phyloP scores from a whole-genome alignment of 1,140 invertebrate genomes.

The Halictus rubicundus region DNA sequence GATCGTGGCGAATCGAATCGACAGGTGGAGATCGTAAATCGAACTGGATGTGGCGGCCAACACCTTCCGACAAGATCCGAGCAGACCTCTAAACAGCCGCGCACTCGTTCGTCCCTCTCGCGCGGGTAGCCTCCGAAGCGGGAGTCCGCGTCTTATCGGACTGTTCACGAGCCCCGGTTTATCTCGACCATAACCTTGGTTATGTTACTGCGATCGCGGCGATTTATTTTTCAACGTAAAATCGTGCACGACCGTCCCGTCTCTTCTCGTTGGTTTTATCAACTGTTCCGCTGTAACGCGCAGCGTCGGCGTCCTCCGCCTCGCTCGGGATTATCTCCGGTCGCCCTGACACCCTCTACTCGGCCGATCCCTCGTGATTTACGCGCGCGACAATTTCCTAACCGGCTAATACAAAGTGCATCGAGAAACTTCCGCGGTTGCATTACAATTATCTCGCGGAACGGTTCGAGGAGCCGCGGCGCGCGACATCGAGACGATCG shows the following conservation, averaged over 20 bases:
- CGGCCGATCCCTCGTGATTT: neutral
- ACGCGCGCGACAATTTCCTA: slow-evolving; percentile 2
- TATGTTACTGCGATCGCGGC: slow-evolving; percentile 35
- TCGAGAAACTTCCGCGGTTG: slow-evolving; percentile 6
- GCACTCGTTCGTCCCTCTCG: slow-evolving; percentile 52
- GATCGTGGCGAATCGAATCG: neutral
- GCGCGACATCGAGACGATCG: too few relatives aligned
- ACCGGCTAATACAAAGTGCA: slow-evolving; percentile 12
- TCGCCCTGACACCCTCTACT: neutral
- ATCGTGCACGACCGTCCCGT: neutral
- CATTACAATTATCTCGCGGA: neutral
- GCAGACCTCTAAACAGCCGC: slow-evolving; percentile 58
- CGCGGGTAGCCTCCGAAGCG: slow-evolving; percentile 15
- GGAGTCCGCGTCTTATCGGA: slow-evolving; percentile 65
- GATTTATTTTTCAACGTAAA: slow-evolving; percentile 14
- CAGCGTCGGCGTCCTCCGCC: neutral
- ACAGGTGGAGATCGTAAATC: slow-evolving; percentile 37
- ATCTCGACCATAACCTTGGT: slow-evolving; percentile 75
- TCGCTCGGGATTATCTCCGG: slow-evolving; percentile 3
- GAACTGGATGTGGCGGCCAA: slow-evolving; percentile 7
- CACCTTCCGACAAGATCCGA: slow-evolving; percentile 52
- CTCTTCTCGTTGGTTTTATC: neutral
- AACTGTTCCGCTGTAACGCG: neutral
- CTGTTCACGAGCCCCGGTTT: slow-evolving; percentile 62
- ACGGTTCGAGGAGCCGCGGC: too few relatives aligned